These are phyloP conservation scores for Aporophyla nigra DNA, from an alignment of 2,888 invertebrate genomes.

Conservation along the genomic window DNA sequence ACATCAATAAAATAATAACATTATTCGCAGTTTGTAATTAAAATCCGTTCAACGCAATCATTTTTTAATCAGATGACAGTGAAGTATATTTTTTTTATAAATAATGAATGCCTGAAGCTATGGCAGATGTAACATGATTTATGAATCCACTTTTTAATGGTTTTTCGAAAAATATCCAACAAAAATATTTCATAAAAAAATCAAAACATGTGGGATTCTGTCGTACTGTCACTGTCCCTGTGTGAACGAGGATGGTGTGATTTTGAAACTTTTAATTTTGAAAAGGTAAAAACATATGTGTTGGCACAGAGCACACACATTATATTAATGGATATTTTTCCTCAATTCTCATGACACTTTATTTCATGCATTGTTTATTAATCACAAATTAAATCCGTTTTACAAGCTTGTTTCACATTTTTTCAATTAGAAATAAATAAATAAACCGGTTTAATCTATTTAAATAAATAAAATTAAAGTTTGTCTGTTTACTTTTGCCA, in stretches of 20 bases:
- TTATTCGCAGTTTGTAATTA: conserved; percentile 53
- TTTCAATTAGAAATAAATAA: no score
- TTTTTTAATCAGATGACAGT: conserved; percentile 71
- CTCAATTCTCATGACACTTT: no score
- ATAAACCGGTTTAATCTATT: no score
- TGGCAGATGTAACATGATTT: conserved; percentile 88
- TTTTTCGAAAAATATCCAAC: conserved; percentile 86
- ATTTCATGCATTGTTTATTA: no score
- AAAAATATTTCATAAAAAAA: conserved; percentile 82
- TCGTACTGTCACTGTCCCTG: conserved; percentile 77
- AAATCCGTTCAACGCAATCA: conserved; percentile 40
- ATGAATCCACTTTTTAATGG: conserved; percentile 87
- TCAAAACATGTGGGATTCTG: conserved; percentile 85
- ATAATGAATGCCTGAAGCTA: conserved; percentile 76
- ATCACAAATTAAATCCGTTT: no score
- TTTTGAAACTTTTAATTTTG: conserved; percentile 70
- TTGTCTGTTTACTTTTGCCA: no score
- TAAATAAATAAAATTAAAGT: no score
- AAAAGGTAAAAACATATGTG: no score
- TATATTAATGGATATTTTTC: no score
- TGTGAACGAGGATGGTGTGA: conserved; percentile 37
- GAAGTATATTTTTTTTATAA: conserved; percentile 72
- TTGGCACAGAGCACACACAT: no score
- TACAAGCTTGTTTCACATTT: no score
- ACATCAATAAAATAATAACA: conserved; percentile 39